Evolutionary conservation across 1,140 invertebrate species (phyloP).

Genomic region (Tetramorium simillimum): DNA sequence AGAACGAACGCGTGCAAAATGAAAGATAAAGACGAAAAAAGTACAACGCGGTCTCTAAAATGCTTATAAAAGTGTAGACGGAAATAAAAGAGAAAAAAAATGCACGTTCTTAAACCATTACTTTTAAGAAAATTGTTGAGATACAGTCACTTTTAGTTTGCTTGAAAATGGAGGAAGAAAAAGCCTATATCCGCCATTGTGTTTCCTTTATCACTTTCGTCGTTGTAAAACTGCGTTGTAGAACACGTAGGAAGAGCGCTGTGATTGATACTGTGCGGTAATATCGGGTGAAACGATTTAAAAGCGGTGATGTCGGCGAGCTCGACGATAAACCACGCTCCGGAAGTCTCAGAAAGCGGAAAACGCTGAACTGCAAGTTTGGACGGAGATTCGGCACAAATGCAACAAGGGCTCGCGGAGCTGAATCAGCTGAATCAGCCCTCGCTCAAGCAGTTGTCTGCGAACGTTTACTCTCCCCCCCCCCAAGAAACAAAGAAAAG

Average conservation of each 20-base stretch:
- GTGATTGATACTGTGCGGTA: not conserved
- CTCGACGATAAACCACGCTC: not conserved
- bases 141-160: not conserved
- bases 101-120: not conserved
- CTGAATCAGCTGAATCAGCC: no score
- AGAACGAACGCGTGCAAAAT: not conserved
- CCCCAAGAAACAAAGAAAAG: not conserved
- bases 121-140: not conserved
- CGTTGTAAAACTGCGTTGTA: not conserved
- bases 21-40: constrained; percentile 22
- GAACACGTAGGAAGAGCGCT: not conserved
- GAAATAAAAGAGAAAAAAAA: not conserved
- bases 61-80: not conserved
- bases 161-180: not conserved
- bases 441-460: not conserved
- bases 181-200: not conserved
- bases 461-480: not conserved
- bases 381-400: not conserved
- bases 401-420: not conserved
- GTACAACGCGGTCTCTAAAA: not conserved
- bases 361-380: not conserved
- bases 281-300: not conserved
- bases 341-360: not conserved
- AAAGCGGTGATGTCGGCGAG: not conserved
- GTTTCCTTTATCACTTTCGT: not conserved